These are phyloP conservation scores for Zaprionus bogoriensis DNA, from an alignment of 2,888 invertebrate genomes.

Conservation along the genomic window DNA sequence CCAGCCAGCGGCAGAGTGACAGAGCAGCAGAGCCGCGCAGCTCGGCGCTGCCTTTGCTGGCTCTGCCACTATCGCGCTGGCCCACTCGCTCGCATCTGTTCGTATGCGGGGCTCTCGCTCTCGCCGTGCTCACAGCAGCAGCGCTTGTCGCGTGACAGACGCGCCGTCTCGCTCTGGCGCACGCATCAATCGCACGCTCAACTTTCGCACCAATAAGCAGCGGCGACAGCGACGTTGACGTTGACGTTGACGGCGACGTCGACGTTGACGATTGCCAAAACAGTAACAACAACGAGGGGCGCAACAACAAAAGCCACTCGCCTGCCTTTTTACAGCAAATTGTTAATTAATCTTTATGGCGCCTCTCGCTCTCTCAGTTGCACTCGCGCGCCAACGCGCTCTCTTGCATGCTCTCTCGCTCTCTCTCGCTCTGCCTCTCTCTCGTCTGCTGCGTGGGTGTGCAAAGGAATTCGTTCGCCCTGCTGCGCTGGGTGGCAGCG, in stretches of 20 bases:
- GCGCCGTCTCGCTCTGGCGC: conserved; percentile 67
- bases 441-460: conserved; percentile 31
- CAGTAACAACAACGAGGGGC: neutral
- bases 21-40: neutral
- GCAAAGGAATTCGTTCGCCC: conserved; percentile 37
- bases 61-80: conserved; percentile 6
- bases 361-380: conserved; percentile 2
- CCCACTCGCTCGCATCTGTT: neutral
- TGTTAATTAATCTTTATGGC: conserved; percentile 78
- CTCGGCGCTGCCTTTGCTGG: neutral
- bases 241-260: conserved; percentile 1
- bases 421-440: conserved; percentile 13
- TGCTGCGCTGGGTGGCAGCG: conserved; percentile 31
- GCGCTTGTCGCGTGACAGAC: conserved; percentile 29
- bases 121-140: neutral
- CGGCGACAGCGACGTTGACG: conserved; percentile 36
- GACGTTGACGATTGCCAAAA: conserved; percentile 61
- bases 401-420: neutral
- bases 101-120: too few species aligned
- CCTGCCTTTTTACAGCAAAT: conserved; percentile 69
- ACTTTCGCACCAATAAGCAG: conserved; percentile 76
- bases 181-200: conserved; percentile 43
- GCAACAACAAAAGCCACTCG: conserved; percentile 28
- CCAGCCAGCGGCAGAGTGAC: conserved; percentile 48
- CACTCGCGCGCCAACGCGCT: conserved; percentile 11